These are phyloP conservation scores for Ctenoplectra terminalis DNA, from an alignment of 1,140 invertebrate genomes.

Conservation along the genomic window DNA sequence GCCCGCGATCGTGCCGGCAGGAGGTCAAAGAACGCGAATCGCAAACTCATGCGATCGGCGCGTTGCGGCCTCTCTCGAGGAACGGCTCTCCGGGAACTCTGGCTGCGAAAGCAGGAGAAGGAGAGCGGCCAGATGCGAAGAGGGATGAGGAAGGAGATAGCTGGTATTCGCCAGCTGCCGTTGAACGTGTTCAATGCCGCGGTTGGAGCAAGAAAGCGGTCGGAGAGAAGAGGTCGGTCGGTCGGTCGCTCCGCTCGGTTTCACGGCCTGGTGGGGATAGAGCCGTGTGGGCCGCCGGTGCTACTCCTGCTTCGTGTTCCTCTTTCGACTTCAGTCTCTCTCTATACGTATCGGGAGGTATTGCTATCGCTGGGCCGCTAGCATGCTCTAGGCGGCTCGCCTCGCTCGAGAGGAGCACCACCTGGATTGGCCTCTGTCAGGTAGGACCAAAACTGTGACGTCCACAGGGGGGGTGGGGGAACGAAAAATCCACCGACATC, in stretches of 20 bases:
- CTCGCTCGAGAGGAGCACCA: slow-evolving; percentile 29
- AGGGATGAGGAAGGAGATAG: slow-evolving; percentile 47
- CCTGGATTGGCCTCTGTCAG: slow-evolving; percentile 37
- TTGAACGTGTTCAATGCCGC: slow-evolving; percentile 82
- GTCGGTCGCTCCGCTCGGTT: slow-evolving; percentile 59
- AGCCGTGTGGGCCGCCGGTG: slow-evolving; percentile 70
- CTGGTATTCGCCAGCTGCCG: slow-evolving; percentile 82
- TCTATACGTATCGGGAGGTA: slow-evolving; percentile 65
- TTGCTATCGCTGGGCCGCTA: slow-evolving; percentile 51
- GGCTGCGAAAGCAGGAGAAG: slow-evolving; percentile 21
- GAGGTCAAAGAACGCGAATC: slow-evolving; percentile 80
- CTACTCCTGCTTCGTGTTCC: slow-evolving; percentile 67
- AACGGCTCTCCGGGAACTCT: slow-evolving; percentile 5
- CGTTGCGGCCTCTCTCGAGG: slow-evolving; percentile 29
- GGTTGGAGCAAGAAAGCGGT: slow-evolving; percentile 78
- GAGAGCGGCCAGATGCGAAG: neutral
- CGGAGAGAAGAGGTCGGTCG: slow-evolving; percentile 65
- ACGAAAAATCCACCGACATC: slow-evolving; percentile 5
- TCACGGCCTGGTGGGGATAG: slow-evolving; percentile 64
- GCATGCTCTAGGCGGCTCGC: slow-evolving; percentile 47
- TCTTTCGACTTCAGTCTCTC: slow-evolving; percentile 73
- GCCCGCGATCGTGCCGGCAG: slow-evolving; percentile 56
- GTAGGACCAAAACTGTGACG: slow-evolving; percentile 27
- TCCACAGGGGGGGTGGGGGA: neutral
- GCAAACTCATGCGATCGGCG: slow-evolving; percentile 67